Percentiles rank a stretch among this genome's conserved stretches.
phyloP scores from a whole-genome alignment of 2,888 invertebrate genomes.

The Spialia ferax region DNA sequence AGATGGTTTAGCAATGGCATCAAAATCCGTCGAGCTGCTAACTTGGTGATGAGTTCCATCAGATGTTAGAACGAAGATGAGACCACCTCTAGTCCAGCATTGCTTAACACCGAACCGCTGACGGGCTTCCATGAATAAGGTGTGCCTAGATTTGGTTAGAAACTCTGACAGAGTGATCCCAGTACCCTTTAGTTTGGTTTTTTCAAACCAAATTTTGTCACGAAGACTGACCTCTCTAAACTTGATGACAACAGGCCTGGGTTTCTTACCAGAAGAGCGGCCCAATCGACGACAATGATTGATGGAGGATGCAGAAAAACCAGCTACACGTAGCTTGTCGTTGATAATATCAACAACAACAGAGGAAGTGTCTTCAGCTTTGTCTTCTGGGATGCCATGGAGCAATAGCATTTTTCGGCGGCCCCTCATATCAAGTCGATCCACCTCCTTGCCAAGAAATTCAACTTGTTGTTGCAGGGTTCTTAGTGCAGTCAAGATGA shows the following conservation, averaged over 20 bases:
- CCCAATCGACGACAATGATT: constrained; percentile 9
- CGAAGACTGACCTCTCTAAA: background rate
- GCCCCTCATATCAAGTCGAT: background rate
- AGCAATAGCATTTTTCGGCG: background rate
- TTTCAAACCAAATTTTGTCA: constrained; percentile 8
- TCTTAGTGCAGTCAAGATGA: background rate
- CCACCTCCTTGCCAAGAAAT: background rate
- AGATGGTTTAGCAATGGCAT: background rate
- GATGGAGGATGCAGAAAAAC: background rate
- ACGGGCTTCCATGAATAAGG: background rate
- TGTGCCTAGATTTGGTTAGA: background rate
- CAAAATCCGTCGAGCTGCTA: background rate
- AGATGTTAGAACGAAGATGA: background rate
- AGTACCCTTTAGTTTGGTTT: background rate
- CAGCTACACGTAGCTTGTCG: background rate
- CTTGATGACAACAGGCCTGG: background rate
- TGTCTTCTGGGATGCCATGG: background rate
- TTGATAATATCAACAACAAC: background rate
- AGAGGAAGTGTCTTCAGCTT: background rate
- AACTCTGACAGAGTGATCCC: constrained; percentile 3
- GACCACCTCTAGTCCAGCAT: background rate
- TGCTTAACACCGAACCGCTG: background rate
- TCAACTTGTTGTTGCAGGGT: background rate
- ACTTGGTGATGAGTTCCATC: constrained; percentile 8
- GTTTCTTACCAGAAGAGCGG: background rate